These are phyloP conservation scores for Steatornis caripensis DNA, from an alignment of 2,113 vertebrate genomes.

Conservation along the genomic window DNA sequence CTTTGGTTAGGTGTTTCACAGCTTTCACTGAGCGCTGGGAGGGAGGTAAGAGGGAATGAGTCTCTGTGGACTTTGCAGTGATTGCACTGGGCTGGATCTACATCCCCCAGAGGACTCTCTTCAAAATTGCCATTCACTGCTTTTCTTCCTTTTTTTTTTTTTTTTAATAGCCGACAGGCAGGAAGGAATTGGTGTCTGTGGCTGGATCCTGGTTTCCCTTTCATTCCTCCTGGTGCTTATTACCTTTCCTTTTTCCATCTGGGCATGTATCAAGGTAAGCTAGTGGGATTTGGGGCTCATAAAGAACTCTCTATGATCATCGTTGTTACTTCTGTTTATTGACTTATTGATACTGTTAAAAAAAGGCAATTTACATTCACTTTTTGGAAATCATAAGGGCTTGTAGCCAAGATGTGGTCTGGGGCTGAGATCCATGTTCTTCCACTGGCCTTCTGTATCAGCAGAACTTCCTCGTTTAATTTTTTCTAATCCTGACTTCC, in stretches of 20 bases:
- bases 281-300: neutral
- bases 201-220: constrained; percentile 79
- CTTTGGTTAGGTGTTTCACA: neutral
- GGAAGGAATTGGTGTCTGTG: constrained; percentile 73
- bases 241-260: constrained; percentile 84
- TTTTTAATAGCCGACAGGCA: constrained; percentile 62
- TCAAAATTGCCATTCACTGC: neutral
- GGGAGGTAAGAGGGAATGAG: neutral
- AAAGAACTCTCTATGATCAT: neutral
- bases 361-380: neutral
- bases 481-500: neutral
- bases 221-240: constrained; percentile 73
- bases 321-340: neutral
- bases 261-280: constrained; percentile 86
- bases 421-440: neutral
- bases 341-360: neutral
- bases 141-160: neutral
- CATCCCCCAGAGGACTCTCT: neutral
- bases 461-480: neutral
- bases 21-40: neutral
- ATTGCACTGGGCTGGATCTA: neutral
- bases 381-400: neutral
- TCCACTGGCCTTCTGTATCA: neutral
- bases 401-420: neutral
- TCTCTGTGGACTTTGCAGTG: neutral